Evolutionary conservation across 2,888 invertebrate genomes (phyloP).

Genomic region (Rhagonycha fulva): DNA sequence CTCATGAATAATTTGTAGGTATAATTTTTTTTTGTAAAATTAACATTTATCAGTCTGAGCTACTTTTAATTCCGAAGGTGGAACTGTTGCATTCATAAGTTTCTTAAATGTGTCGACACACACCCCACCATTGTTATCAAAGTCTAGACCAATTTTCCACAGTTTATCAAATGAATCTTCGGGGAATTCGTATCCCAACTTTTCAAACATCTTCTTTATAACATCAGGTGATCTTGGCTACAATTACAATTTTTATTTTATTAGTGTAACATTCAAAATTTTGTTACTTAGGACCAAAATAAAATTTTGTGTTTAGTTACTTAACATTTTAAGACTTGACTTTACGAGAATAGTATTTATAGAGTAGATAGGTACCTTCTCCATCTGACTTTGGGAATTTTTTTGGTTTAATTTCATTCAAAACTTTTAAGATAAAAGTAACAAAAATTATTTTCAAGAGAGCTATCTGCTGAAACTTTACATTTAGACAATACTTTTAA

Average conservation of each 20-base stretch:
- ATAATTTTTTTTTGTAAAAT: not conserved
- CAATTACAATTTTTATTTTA: slow-evolving; percentile 23
- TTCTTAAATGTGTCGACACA: slow-evolving; percentile 60
- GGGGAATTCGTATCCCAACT: slow-evolving; percentile 57
- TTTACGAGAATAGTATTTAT: no score
- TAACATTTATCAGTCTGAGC: slow-evolving; percentile 58
- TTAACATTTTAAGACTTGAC: no score
- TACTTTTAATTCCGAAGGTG: slow-evolving; percentile 68
- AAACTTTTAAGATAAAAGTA: no score
- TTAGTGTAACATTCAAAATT: no score
- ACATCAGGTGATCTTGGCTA: slow-evolving; percentile 47
- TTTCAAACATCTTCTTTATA: slow-evolving; percentile 59
- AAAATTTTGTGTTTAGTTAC: no score
- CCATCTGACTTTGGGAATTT: no score
- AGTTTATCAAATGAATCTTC: slow-evolving; percentile 57
- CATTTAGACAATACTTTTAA: no score
- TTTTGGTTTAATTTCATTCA: no score
- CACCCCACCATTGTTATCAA: slow-evolving; percentile 59
- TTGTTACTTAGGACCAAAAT: no score
- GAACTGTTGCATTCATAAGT: slow-evolving; percentile 41
- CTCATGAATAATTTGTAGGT: not conserved
- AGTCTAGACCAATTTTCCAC: slow-evolving; percentile 59
- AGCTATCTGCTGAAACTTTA: no score
- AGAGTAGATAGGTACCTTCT: no score
- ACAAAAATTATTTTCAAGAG: no score